A percentile compares a stretch with the other conserved stretches of the same genome.
Evolutionary conservation across 1,140 invertebrate genomes (phyloP).

Genomic region (Bombus pascuorum): DNA sequence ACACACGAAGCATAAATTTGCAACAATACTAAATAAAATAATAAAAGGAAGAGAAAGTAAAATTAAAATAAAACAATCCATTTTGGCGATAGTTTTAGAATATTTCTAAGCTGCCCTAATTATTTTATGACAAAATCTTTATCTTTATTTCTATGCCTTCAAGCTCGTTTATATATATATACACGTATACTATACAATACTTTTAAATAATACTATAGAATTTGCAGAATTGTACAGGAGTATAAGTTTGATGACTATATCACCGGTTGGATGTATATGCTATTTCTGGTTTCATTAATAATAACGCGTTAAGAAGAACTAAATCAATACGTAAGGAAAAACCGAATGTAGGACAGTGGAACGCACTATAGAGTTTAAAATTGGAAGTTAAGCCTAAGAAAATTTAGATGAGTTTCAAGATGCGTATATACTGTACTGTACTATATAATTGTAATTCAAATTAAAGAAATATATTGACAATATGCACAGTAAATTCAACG

Average conservation of each 20-base stretch:
- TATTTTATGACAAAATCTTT: not conserved
- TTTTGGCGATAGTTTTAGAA: not conserved
- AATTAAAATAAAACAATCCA: not conserved
- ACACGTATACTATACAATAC: not conserved
- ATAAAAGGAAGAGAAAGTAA: not conserved
- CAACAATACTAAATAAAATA: not conserved
- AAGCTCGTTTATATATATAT: not conserved
- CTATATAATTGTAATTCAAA: not conserved
- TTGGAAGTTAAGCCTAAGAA: not conserved
- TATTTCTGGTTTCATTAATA: slow-evolving; percentile 9
- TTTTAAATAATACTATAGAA: not conserved
- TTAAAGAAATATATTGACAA: not conserved
- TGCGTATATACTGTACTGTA: not conserved
- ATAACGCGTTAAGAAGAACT: not conserved
- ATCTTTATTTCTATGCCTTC: not conserved
- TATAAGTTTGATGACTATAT: not conserved
- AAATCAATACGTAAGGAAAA: slow-evolving; percentile 1
- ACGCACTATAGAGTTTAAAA: not conserved
- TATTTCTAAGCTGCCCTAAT: not conserved
- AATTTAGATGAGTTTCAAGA: not conserved
- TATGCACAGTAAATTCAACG: not conserved
- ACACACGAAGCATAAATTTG: too few species aligned
- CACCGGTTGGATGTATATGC: not conserved
- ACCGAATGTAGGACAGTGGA: not conserved
- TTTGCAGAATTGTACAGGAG: not conserved